Evolutionary conservation across 1,140 invertebrate genomes (phyloP), one percentile per base, ranked within the genome.

Genomic region (Penaeus vannamei): DNA sequence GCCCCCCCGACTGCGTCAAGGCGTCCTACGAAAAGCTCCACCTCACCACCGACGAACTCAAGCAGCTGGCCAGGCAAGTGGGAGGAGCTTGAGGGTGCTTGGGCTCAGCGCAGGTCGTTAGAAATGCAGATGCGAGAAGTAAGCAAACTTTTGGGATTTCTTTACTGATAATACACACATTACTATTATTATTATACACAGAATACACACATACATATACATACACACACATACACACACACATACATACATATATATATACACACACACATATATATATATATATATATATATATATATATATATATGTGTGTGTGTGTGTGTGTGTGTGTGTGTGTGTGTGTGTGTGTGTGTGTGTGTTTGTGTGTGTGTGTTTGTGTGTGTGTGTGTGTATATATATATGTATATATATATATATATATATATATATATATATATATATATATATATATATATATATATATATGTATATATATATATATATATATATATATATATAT

Each of bases 1-100:
- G 86, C 22, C 86, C 86, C 10, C 86, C 86, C 8, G 86, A 88
- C 69, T 88, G 86, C 23, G 81, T 88, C 46, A 88, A 88, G 81
- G 86, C 86, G 1, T 88, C 86, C 22, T 88, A 88, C 69, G 86
- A 88, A 59, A 88, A 88, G 32, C 86, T 88, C 29, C 86, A 88
- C 81, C 62, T 84, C 42, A 88, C 86, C n/a, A 26, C 86, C 3
- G 86, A 88, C 64, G 86, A 88, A 26, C 81, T 88, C 20, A 80
- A 88, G 66, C 80, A 88, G 19, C 86, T 88, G 23, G 84, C 86
- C 66, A 88, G 86, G 86, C 81, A 83, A 88, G 86, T 83, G 10
- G 10, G 59, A 22, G 22, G 36, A 36, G 4, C 36, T 0, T 53
- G 53, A 17, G 53, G 53, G 53, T 46, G 53, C 53, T 53, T 53